Percentiles rank a stretch among this genome's conserved stretches.
phyloP scores from a whole-genome alignment of 2,113 vertebrate genomes.

The Rhabdomys dilectus region DNA sequence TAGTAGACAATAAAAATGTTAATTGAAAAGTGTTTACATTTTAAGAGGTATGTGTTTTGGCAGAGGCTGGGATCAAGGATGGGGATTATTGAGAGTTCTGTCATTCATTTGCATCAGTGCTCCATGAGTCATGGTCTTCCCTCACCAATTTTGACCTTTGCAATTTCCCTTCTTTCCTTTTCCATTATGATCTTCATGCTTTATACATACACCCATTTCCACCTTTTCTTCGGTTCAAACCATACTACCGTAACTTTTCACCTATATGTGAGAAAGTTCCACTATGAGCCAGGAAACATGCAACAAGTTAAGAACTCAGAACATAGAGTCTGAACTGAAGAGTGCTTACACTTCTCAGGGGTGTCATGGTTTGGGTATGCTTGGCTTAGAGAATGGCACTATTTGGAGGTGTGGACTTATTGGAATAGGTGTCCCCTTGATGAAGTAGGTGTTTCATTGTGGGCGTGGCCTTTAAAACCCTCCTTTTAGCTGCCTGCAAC shows the following conservation, averaged over 20 bases:
- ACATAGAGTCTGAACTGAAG: not conserved
- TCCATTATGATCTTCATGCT: not conserved
- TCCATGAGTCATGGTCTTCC: not conserved
- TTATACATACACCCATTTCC: not conserved
- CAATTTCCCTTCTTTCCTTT: not conserved
- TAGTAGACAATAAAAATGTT: slow-evolving; percentile 1
- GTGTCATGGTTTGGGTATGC: too few relatives aligned
- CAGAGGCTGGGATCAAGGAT: slow-evolving; percentile 2
- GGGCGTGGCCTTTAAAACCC: too few relatives aligned
- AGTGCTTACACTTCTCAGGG: not conserved
- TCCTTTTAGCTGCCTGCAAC: too few relatives aligned
- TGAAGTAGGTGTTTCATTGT: too few relatives aligned
- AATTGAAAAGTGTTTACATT: slow-evolving; percentile 36
- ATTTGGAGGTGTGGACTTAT: too few relatives aligned
- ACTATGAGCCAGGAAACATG: not conserved
- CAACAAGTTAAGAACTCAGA: not conserved
- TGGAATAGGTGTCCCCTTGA: too few relatives aligned
- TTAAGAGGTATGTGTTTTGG: slow-evolving; percentile 20
- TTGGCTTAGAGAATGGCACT: too few relatives aligned
- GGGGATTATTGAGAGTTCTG: not conserved
- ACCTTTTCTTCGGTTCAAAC: not conserved
- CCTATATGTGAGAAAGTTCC: not conserved
- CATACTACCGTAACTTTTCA: not conserved
- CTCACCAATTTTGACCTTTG: not conserved
- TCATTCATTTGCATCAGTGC: not conserved